Evolutionary conservation across 2,797 vertebrate genomes (phyloP), one percentile per base, ranked within the genome.

Genomic region (Neoniphon sammara): DNA sequence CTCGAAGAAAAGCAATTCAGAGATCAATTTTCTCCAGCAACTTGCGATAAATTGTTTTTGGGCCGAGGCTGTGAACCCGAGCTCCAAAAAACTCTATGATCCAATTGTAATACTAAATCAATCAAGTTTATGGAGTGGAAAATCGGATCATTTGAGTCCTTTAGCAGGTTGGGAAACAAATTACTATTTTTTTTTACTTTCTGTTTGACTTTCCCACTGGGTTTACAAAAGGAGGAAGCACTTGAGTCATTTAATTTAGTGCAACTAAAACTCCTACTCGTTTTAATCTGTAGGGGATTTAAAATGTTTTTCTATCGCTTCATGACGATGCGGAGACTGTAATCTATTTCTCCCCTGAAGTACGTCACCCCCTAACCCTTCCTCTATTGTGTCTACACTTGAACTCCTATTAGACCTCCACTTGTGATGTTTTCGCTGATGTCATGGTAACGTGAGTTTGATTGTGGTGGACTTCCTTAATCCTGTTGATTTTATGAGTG

Each of bases 401-500:
- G 2, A 30, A 63, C 55, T 44, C 67, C 59, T 31, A 49, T 65
- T 18, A 39, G 27, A 52, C 67, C 42, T 67, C 62, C 52, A 67
- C 18, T 69, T 39, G 65, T 27, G 49, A 42, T 87, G 79, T 85
- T 88, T 76, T 58, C 18, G 31, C 61, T 46, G 55, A 63, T 70
- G 85, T 82, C 77, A 87, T 77, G 80, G 85, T 66, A 83, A 89
- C 86, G 54, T 36, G 9, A 53, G 66, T 54, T 49, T 53, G 36
- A 64, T 67, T 54, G 71, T 31, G 18, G 39, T n/a, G 12, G n/a
- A 69, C 73, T 67, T 78, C 85, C 70, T 76, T 66, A 54, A 82
- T 80, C 72, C 34, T 85, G 84, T 88, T 90, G 77, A 85, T 67
- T 87, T 84, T 81, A 69, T 65, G 83, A 85, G 58, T 42, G 56